phyloP scores from a whole-genome alignment of 1,140 invertebrate species.

The Psix sp. region DNA sequence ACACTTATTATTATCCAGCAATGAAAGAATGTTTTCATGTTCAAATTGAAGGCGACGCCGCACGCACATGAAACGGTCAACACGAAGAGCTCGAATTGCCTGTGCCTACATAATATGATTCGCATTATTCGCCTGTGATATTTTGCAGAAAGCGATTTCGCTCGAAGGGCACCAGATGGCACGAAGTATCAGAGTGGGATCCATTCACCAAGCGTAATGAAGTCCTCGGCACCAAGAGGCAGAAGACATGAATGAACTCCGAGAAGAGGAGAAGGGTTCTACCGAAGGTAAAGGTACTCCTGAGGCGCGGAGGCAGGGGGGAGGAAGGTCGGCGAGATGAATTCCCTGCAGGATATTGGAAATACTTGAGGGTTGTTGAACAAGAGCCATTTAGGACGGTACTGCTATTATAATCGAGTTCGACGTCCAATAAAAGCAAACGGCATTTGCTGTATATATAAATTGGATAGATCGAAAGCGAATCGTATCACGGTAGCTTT shows the following conservation, averaged over 20 bases:
- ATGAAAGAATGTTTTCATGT: constrained; percentile 12
- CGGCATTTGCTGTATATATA: constrained; percentile 54
- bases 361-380: constrained; percentile 74
- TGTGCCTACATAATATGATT: constrained; percentile 8
- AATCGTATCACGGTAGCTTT: constrained; percentile 62
- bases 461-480: constrained; percentile 62
- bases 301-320: constrained; percentile 22
- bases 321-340: constrained; percentile 50
- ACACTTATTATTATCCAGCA: no score
- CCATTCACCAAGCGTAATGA: constrained; percentile 73
- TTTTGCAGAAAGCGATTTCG: constrained; percentile 28
- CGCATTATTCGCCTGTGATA: constrained; percentile 29
- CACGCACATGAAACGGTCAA: background rate
- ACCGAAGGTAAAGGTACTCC: constrained; percentile 27
- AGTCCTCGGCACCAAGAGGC: constrained; percentile 72
- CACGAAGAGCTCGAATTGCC: constrained; percentile 2
- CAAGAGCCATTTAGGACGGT: constrained; percentile 71
- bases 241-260: constrained; percentile 73
- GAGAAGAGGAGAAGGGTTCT: constrained; percentile 15
- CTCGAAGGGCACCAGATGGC: constrained; percentile 40
- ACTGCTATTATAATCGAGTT: constrained; percentile 72
- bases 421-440: constrained; percentile 64
- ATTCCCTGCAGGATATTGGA: constrained; percentile 75
- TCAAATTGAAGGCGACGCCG: background rate
- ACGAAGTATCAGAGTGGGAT: constrained; percentile 44